Evolutionary conservation across 2,797 vertebrate genomes (phyloP).

Genomic region (Champsocephalus gunnari): DNA sequence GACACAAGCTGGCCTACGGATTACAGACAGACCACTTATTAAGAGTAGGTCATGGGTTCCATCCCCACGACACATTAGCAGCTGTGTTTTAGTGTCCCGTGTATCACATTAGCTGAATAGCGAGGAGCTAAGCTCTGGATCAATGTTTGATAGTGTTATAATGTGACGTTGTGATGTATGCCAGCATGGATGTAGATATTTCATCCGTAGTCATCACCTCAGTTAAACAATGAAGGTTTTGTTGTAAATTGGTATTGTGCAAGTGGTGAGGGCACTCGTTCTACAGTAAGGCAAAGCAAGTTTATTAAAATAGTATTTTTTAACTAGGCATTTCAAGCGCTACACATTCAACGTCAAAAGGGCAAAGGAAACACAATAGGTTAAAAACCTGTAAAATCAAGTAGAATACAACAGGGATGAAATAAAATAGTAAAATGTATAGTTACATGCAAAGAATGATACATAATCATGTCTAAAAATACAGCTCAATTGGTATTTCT

Average conservation of each 20-base stretch:
- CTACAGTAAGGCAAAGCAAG: no score
- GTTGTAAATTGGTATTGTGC: background rate
- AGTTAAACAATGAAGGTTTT: background rate
- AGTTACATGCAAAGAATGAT: no score
- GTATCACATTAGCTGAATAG: slow-evolving; percentile 8
- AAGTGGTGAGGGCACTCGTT: no score
- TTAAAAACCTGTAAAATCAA: no score
- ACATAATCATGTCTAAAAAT: no score
- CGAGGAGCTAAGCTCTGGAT: background rate
- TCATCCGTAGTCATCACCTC: slow-evolving; percentile 3
- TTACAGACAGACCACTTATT: slow-evolving; percentile 25
- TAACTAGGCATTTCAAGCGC: no score
- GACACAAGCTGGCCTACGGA: slow-evolving; percentile 23
- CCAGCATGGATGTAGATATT: background rate
- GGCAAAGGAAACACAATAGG: no score
- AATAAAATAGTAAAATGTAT: no score
- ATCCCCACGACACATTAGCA: slow-evolving; percentile 14
- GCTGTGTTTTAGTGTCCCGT: background rate
- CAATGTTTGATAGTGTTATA: background rate
- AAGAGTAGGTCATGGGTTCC: slow-evolving; percentile 19
- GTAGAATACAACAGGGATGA: no score
- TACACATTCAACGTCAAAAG: no score
- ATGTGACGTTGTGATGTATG: background rate
- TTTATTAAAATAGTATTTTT: no score
- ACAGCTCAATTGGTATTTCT: no score